Conservation (phyloP, 2,113 vertebrate genomes). For the Acrocephalus arundinaceus region DNA sequence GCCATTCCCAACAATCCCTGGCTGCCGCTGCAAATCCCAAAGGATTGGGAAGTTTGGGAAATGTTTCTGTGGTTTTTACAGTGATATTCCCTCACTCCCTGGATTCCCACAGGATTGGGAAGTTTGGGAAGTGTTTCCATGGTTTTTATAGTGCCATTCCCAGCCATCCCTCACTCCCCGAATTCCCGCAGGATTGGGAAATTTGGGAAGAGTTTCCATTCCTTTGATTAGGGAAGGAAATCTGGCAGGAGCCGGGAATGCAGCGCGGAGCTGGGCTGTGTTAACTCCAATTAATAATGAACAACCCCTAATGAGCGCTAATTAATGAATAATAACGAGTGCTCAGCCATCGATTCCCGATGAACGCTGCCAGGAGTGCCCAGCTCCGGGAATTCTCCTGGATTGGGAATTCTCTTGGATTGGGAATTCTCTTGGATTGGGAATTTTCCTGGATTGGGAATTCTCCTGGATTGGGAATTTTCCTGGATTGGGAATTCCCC, state of each 20-base stretch:
- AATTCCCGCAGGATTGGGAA: too few species aligned
- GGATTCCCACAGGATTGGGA: neutral
- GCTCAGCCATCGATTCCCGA: neutral
- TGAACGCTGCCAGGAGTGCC: neutral
- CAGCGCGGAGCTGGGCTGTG: fast-evolving
- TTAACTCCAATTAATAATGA: constrained; percentile 27
- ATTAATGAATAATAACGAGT: neutral
- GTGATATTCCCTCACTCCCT: too few species aligned
- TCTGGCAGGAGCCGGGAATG: neutral
- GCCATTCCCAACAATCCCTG: neutral
- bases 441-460: too few species aligned
- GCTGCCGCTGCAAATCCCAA: neutral
- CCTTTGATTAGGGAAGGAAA: neutral
- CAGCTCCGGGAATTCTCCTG: neutral
- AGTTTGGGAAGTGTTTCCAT: neutral
- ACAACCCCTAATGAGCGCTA: constrained; percentile 8
- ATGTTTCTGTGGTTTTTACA: neutral
- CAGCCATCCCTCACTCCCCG: too few species aligned
- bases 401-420: too few species aligned
- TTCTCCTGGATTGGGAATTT: too few species aligned
- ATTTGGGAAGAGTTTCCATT: neutral
- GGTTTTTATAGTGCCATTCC: neutral
- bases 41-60: neutral
- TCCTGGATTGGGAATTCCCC: too few species aligned
- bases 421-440: too few species aligned